These are phyloP conservation scores for Eidolon helvum DNA, from an alignment of 2,113 vertebrate genomes.

Conservation along the genomic window DNA sequence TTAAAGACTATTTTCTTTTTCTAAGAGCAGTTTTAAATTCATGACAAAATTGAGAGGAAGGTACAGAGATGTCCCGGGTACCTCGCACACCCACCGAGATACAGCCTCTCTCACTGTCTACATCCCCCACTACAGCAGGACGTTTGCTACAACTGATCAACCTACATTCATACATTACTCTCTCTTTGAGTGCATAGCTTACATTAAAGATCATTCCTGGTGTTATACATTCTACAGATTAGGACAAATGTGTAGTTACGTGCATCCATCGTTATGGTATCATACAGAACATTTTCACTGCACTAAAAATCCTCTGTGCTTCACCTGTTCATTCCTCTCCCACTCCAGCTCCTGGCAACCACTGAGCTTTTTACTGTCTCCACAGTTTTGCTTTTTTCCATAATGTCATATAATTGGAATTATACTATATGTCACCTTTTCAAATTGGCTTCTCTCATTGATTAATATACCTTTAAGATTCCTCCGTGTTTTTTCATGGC, in stretches of 20 bases:
- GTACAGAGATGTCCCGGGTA: not conserved
- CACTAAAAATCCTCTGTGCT: not conserved
- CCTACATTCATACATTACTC: not conserved
- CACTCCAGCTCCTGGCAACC: not conserved
- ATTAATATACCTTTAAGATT: not conserved
- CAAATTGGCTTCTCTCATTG: not conserved
- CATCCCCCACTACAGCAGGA: not conserved
- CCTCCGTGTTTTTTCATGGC: not conserved
- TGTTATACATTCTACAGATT: not conserved
- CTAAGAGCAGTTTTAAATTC: not conserved
- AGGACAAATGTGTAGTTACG: not conserved
- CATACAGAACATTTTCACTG: not conserved
- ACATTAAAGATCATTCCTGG: no score
- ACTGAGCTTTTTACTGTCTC: not conserved
- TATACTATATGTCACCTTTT: not conserved
- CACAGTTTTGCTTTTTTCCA: not conserved
- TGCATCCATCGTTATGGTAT: not conserved
- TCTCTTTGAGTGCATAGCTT: not conserved
- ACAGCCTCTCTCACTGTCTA: not conserved
- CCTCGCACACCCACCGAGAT: no score
- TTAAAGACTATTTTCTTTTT: not conserved
- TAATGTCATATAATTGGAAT: not conserved
- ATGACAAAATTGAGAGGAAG: not conserved
- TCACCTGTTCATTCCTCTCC: not conserved
- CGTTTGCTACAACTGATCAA: not conserved